Percentiles rank a stretch among this genome's conserved stretches.
These are phyloP conservation scores for Amblyopsis rosae DNA, from an alignment of 2,113 vertebrate species.

Conservation along the genomic window DNA sequence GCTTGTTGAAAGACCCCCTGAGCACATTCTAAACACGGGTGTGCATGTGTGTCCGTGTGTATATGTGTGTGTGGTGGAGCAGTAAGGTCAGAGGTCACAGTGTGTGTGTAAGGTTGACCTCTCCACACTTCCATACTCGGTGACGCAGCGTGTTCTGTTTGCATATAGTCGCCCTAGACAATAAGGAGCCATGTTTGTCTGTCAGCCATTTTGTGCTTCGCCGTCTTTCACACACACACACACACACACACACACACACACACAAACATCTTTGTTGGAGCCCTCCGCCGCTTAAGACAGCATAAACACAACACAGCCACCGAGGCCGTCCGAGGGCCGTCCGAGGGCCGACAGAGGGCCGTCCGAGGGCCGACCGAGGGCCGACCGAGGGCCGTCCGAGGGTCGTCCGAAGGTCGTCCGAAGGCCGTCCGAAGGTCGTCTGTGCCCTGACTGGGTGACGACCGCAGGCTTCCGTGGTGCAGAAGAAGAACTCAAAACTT, in stretches of 20 bases:
- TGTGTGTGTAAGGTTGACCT: not conserved
- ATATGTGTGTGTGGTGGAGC: not conserved
- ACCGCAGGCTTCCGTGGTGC: slow-evolving; percentile 13
- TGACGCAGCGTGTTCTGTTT: slow-evolving; percentile 31
- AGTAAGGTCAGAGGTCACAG: too few species aligned
- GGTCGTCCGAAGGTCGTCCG: slow-evolving; percentile 19
- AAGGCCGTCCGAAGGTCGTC: not conserved
- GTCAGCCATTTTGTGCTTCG: slow-evolving; percentile 6
- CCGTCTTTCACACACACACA: slow-evolving; percentile 19
- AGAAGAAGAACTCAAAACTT: slow-evolving; percentile 15
- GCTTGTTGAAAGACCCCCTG: slow-evolving; percentile 74
- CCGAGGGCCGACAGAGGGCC: slow-evolving; percentile 15
- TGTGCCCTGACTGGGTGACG: slow-evolving; percentile 19
- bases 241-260: slow-evolving; percentile 16
- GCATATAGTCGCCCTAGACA: slow-evolving; percentile 49
- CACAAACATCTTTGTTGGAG: slow-evolving; percentile 27
- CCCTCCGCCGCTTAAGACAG: slow-evolving; percentile 26
- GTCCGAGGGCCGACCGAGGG: slow-evolving; percentile 12
- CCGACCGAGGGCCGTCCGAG: slow-evolving; percentile 8
- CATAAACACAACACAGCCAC: not conserved
- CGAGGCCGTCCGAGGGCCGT: slow-evolving; percentile 1
- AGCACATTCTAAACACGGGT: slow-evolving; percentile 66
- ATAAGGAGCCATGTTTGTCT: slow-evolving; percentile 7
- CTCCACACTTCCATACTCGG: slow-evolving; percentile 16
- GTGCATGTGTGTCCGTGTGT: slow-evolving; percentile 18